phyloP scores from a whole-genome alignment of 35 echinoderm and acorn worm species.

The Acanthaster planci region DNA sequence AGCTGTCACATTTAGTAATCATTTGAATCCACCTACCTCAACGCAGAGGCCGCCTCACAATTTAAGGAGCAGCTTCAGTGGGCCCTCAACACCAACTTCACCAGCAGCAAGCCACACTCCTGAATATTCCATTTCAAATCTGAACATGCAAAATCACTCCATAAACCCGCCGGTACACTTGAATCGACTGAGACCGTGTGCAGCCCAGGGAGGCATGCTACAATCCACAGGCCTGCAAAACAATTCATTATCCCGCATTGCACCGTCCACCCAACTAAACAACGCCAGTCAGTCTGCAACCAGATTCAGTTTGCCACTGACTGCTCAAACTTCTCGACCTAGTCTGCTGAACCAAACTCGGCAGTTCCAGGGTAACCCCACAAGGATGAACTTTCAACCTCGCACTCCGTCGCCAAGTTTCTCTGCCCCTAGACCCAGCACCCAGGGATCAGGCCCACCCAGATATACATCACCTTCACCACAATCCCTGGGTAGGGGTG shows the following conservation, averaged over 20 bases:
- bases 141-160: neutral
- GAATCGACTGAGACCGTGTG: neutral
- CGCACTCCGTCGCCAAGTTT: neutral
- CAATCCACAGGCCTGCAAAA: too few relatives aligned
- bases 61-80: neutral
- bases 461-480: conserved; percentile 7
- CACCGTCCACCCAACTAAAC: too few relatives aligned
- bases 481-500: neutral
- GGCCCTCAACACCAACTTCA: neutral
- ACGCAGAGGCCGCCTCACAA: neutral
- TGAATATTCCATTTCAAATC: neutral
- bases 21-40: neutral
- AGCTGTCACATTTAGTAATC: neutral
- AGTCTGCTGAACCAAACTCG: neutral
- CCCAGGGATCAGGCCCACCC: conserved; percentile 14
- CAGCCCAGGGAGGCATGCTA: neutral
- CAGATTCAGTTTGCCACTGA: neutral
- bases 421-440: neutral
- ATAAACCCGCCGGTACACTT: neutral
- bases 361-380: neutral
- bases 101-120: neutral
- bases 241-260: too few relatives aligned
- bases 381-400: conserved; percentile 13
- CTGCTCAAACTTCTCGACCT: neutral
- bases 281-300: neutral